These are phyloP conservation scores for Drosophila borborema DNA, from an alignment of 2,888 invertebrate species.

Conservation along the genomic window DNA sequence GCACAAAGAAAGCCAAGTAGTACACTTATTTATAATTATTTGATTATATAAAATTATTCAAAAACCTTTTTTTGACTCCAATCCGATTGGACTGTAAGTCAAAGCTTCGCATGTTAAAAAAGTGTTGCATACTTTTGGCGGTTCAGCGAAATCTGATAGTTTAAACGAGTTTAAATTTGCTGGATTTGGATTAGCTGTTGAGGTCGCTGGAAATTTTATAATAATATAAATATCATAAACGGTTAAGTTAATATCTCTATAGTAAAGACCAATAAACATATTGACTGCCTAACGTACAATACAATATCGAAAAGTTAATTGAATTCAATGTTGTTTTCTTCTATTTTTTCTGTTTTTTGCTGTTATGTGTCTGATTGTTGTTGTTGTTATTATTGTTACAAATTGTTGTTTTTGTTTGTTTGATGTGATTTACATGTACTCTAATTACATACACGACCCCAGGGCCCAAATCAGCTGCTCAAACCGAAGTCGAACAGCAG, in stretches of 20 bases:
- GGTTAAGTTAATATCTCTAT: not conserved
- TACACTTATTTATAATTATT: too few relatives aligned
- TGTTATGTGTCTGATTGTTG: constrained; percentile 1
- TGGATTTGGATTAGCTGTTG: not conserved
- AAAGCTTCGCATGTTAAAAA: not conserved
- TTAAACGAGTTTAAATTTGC: not conserved
- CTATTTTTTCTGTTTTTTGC: not conserved
- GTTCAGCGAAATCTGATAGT: not conserved
- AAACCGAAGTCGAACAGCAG: not conserved
- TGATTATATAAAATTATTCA: not conserved
- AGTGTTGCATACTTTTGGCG: constrained; percentile 1
- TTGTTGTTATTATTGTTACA: constrained; percentile 1
- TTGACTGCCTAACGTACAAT: not conserved
- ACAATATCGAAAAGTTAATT: constrained; percentile 15
- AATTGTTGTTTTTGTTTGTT: not conserved
- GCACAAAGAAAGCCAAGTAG: not conserved
- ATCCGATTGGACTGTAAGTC: not conserved
- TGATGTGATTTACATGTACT: constrained; percentile 27
- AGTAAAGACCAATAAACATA: not conserved
- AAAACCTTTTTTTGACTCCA: not conserved
- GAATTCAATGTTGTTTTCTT: constrained; percentile 18
- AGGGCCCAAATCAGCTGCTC: constrained; percentile 12
- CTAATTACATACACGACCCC: constrained; percentile 21
- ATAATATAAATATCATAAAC: not conserved
- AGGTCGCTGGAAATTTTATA: not conserved